Evolutionary conservation across 2,113 vertebrate species (phyloP).

Genomic region (Anguilla japonica): DNA sequence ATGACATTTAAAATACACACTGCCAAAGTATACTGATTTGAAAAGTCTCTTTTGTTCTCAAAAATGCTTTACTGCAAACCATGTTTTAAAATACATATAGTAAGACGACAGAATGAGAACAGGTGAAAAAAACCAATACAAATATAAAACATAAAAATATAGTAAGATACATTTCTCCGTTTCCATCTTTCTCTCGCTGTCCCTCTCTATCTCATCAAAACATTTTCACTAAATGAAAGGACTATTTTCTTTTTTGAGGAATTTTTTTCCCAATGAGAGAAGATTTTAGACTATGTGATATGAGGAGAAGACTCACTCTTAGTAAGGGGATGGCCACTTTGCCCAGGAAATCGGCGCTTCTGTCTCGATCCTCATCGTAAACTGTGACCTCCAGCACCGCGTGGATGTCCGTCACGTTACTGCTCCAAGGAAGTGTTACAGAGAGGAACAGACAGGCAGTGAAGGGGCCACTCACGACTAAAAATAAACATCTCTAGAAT

Average conservation of each 20-base stretch:
- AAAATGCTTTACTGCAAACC: background rate
- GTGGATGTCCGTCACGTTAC: slow-evolving; percentile 94
- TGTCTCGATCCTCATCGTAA: slow-evolving; percentile 90
- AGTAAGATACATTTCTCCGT: background rate
- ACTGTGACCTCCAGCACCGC: slow-evolving; percentile 91
- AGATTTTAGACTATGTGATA: background rate
- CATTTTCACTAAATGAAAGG: background rate
- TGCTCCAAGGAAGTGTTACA: slow-evolving; percentile 54
- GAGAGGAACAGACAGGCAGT: background rate
- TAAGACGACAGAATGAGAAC: background rate
- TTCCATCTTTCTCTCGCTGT: background rate
- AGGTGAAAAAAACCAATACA: background rate
- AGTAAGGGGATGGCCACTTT: slow-evolving; percentile 92
- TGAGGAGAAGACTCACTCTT: slow-evolving; percentile 72
- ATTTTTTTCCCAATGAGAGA: background rate
- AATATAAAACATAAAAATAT: background rate
- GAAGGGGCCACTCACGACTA: background rate
- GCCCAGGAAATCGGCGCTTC: slow-evolving; percentile 92
- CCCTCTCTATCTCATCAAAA: background rate
- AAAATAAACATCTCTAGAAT: background rate
- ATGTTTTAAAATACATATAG: background rate
- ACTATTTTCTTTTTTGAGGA: background rate
- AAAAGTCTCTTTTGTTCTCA: no score
- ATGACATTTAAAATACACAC: no score
- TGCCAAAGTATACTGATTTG: no score